Conservation (phyloP, 2,888 invertebrate genomes). For the Lathronympha strigana region DNA sequence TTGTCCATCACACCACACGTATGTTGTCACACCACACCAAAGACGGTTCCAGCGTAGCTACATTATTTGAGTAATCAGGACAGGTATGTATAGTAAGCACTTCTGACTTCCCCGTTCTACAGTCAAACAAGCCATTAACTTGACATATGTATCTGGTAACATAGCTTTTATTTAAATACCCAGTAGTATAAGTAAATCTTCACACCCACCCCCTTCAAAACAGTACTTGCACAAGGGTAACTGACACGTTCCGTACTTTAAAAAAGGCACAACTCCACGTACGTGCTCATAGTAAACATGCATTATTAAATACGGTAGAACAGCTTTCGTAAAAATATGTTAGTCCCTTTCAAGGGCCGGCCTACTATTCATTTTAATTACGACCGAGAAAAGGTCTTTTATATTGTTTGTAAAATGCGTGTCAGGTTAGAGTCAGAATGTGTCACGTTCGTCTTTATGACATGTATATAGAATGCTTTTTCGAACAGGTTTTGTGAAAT, state of each 20-base stretch:
- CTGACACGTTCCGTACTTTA: background rate
- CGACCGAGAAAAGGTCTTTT: slow-evolving; percentile 16
- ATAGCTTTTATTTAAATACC: background rate
- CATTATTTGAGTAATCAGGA: too few relatives aligned
- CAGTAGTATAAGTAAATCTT: slow-evolving; percentile 1
- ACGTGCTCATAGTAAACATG: too few relatives aligned
- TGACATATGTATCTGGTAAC: slow-evolving; percentile 1
- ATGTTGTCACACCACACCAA: too few relatives aligned
- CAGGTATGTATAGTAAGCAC: too few relatives aligned
- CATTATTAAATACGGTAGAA: background rate
- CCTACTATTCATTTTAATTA: slow-evolving; percentile 39
- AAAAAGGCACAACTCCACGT: background rate
- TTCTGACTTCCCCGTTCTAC: background rate
- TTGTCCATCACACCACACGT: too few relatives aligned
- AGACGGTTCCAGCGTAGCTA: too few relatives aligned
- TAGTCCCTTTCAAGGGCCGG: slow-evolving; percentile 20
- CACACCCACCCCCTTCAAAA: background rate
- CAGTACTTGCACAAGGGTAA: background rate
- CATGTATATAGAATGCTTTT: background rate
- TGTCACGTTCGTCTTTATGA: background rate
- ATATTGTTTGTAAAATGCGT: slow-evolving; percentile 12
- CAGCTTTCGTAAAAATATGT: slow-evolving; percentile 26
- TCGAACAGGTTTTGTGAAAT: background rate
- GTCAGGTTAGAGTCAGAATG: background rate
- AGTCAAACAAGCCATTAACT: background rate